Conservation (phyloP, 2,797 vertebrate genomes). For the Acanthis flammea region DNA sequence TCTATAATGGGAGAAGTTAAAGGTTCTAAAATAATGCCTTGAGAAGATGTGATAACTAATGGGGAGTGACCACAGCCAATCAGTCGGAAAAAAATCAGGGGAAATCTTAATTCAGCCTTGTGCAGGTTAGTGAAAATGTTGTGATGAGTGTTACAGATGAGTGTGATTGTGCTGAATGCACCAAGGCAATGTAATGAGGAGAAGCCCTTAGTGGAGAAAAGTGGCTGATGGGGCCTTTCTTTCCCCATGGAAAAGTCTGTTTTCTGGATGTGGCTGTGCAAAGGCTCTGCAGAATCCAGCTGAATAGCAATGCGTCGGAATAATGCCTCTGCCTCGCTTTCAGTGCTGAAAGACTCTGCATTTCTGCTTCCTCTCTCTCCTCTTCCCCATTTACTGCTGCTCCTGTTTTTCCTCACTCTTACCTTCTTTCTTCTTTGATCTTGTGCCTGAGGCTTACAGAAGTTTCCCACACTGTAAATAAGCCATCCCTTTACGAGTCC, state of each 20-base stretch:
- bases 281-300: neutral
- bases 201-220: constrained; percentile 11
- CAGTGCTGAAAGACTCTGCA: neutral
- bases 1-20: neutral
- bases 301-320: neutral
- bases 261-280: neutral
- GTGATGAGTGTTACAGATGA: neutral
- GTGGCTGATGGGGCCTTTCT: neutral
- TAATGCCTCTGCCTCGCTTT: neutral
- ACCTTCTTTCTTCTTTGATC: constrained; percentile 48
- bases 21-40: neutral
- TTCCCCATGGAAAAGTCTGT: neutral
- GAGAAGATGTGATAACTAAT: neutral
- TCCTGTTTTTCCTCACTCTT: constrained; percentile 37
- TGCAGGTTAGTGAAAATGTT: constrained; percentile 18
- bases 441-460: constrained; percentile 34
- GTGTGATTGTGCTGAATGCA: neutral
- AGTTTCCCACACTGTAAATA: constrained; percentile 44
- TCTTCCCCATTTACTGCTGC: constrained; percentile 38
- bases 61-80: neutral
- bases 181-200: neutral
- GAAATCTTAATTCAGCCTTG: neutral
- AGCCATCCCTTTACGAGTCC: neutral
- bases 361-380: constrained; percentile 25
- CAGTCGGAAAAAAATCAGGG: neutral